Percentiles rank a stretch among this genome's conserved stretches.
Conservation (phyloP, 2,797 vertebrate species). For the Eulemur coronatus region DNA sequence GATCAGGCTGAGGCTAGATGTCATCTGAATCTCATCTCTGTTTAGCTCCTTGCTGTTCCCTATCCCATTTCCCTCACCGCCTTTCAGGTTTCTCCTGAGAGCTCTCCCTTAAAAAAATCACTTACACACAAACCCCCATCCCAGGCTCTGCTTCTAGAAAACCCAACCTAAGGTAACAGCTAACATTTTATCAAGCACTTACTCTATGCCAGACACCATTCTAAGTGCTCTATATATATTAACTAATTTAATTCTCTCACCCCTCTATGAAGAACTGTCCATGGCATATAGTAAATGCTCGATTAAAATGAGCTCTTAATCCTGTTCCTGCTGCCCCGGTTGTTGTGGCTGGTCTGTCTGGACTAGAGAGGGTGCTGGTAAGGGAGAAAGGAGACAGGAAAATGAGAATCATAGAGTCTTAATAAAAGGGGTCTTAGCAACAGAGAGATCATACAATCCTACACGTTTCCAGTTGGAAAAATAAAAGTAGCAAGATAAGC, state of each 20-base stretch:
- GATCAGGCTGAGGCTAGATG: background rate
- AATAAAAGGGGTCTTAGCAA: background rate
- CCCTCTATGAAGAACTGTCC: no score
- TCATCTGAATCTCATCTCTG: background rate
- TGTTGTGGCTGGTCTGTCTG: background rate
- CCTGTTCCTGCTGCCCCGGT: no score
- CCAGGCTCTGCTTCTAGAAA: background rate
- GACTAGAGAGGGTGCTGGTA: background rate
- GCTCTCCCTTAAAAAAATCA: background rate
- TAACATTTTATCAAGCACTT: background rate
- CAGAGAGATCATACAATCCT: background rate
- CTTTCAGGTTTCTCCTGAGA: background rate
- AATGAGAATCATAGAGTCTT: background rate
- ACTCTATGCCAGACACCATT: background rate
- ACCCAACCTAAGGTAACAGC: background rate
- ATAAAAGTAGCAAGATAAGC: no score
- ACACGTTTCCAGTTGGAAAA: background rate
- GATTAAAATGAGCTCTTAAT: background rate
- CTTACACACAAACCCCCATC: background rate
- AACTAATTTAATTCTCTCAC: background rate
- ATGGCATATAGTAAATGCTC: background rate
- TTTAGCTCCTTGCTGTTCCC: background rate
- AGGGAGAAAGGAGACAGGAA: background rate
- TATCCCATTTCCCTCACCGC: background rate
- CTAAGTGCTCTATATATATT: background rate